phyloP scores from a whole-genome alignment of 2,888 invertebrate genomes.

The Idaea straminata region DNA sequence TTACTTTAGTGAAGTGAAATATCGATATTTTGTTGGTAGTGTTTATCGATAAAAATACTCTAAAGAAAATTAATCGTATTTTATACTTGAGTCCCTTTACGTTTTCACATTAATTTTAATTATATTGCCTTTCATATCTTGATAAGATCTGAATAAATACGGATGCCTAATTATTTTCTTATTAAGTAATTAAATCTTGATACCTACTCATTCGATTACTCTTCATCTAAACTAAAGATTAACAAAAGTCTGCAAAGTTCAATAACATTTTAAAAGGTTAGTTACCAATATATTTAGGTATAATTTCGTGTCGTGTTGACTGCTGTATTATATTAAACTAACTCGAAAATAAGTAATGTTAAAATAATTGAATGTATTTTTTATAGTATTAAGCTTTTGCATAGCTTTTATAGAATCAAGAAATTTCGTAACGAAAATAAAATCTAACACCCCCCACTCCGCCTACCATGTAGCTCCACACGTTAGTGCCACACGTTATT shows the following conservation, averaged over 20 bases:
- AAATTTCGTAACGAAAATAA: no score
- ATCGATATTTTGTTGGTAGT: slow-evolving; percentile 15
- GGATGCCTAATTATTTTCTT: background rate
- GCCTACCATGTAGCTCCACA: no score
- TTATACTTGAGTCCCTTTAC: background rate
- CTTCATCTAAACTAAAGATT: background rate
- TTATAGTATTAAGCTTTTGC: no score
- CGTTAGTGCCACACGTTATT: no score
- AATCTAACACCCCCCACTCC: no score
- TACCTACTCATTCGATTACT: background rate
- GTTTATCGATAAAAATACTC: slow-evolving; percentile 13
- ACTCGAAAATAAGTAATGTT: no score
- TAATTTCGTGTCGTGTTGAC: no score
- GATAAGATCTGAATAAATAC: background rate
- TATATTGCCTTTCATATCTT: background rate
- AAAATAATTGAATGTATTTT: no score
- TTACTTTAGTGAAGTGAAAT: slow-evolving; percentile 59
- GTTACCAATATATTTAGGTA: background rate
- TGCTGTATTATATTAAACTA: no score
- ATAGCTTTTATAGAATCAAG: no score
- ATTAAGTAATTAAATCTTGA: background rate
- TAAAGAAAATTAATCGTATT: background rate
- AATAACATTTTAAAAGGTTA: background rate
- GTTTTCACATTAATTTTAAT: background rate
- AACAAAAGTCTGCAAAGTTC: background rate